Evolutionary conservation across 1,140 invertebrate species (phyloP), one percentile per base, ranked within the genome.

Genomic region (Stenopsyche tienmushanensis): DNA sequence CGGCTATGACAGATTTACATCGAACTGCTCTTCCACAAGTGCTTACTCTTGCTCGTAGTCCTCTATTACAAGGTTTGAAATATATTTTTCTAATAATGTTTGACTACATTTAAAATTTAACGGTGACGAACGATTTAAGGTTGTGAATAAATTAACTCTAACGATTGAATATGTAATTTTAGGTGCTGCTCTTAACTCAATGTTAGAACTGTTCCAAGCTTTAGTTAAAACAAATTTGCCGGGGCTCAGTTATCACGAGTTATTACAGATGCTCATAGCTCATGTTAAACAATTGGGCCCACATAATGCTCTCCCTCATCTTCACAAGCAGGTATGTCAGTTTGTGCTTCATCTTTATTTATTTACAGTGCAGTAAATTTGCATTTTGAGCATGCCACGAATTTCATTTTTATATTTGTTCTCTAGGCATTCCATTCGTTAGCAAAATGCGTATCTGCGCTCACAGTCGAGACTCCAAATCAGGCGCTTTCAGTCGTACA

Each of bases 381-480:
- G n/a, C n/a, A 39, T n/a, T 39, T 8, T 39, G 34, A 8, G 7
- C 7, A 8, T 39, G n/a, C 7, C 7, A 39, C 7, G 7, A n/a
- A 39, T 39, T 39, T 39, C n/a, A n/a, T n/a, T n/a, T n/a, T n/a
- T n/a, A n/a, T 3, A 62, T 53, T 41, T 23, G 5, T 29, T 50
- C 23, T 26, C 60, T 85, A 93, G 83, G 94, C 92, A 21, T 94
- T 90, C 77, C 91, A 94, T 77, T 95, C 92, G 5, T 85, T 97
- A 65, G 96, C 96, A 0, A 97, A 97, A 78, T 98, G 94, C 79
- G 93, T 97, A 41, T 94, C 95, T 8, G 93, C 94, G 0, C 83
- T 98, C 24, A 94, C 94, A 8, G 86, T 94, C 25, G 90, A 85
- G 71, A 89, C 85, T 75, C 82, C 84, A 8, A 79, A 83, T 62